Base-by-base conservation (phyloP, 2,113 vertebrate genomes). In the Ammodytes marinus region DNA sequence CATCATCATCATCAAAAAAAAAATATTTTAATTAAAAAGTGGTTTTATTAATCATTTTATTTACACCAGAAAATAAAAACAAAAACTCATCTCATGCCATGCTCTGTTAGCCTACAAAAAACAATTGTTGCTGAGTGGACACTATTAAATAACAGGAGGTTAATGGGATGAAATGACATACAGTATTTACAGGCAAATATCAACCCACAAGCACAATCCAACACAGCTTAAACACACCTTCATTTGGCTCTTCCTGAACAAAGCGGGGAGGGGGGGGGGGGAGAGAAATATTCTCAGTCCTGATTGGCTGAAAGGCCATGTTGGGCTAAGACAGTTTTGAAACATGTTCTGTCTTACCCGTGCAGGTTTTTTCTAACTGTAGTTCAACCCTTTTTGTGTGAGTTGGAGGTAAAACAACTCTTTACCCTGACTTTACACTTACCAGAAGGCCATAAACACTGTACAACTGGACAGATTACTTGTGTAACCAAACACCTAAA, bases 31-130 rank as follows among this genome's bases (percentile, higher is more conserved):
- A 90, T 84, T 88, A 82, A 93, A 90, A 80, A 85, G 84, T 74
- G 63, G 49, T 73, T 91, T 94, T 82, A 92, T 83, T 97, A 97
- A 96, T 94, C 97, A 97, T 95, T 97, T 97, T 98, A 99, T 99
- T 99, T 98, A 99, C 96, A 92, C 13, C 37, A 89, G 96, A 95
- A 86, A 92, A 97, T 94, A 96, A 97, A 82, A 97, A 83, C 61
- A 94, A 93, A 52, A 76, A 84, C 58, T 94, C 66, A 95, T 94
- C 91, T 97, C 97, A 99, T 99, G 97, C 96, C 96, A 96, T 98
- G 96, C 96, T 94, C 89, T 88, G 93, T 82, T 53, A 93, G 88
- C 91, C 95, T 95, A 95, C 93, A 95, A 82, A 27, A 96, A 94
- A 96, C 94, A 97, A 95, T 27, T 27, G 27, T 27, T 27, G 27